Evolutionary conservation across 2,888 invertebrate genomes (phyloP).

Genomic region (Archaeoteleia sp.): DNA sequence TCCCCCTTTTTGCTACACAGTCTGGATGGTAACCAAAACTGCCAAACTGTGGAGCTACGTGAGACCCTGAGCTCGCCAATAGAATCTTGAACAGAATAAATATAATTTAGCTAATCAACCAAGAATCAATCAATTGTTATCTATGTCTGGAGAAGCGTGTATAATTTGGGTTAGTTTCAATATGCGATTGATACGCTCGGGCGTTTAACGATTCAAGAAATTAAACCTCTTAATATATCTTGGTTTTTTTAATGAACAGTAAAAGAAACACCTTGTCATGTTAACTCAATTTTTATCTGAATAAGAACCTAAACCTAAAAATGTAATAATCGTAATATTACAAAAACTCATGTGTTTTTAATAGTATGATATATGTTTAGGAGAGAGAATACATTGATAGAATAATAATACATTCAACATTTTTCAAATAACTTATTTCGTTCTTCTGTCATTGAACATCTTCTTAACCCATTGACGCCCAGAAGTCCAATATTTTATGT

Average conservation of each 20-base stretch:
- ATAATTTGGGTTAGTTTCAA: conserved; percentile 35
- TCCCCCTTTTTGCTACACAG: neutral
- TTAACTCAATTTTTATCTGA: conserved; percentile 37
- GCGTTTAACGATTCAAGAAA: conserved; percentile 37
- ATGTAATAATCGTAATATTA: too few species aligned
- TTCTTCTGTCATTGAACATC: too few species aligned
- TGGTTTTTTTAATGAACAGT: too few species aligned
- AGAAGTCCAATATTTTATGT: too few species aligned
- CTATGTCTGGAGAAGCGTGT: conserved; percentile 16
- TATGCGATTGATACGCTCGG: conserved; percentile 33
- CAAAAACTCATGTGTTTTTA: too few species aligned
- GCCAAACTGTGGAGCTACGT: neutral
- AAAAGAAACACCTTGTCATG: conserved; percentile 31
- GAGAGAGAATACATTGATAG: too few species aligned
- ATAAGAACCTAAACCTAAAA: too few species aligned
- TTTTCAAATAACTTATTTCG: too few species aligned
- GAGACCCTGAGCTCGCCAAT: neutral
- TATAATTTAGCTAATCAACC: conserved; percentile 24
- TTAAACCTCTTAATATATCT: conserved; percentile 23
- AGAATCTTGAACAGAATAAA: neutral
- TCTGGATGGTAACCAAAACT: too few species aligned
- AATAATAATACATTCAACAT: too few species aligned
- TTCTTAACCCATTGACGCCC: too few species aligned
- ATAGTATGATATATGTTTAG: too few species aligned
- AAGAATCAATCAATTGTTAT: conserved; percentile 33